Conservation (phyloP, 2,888 invertebrate species). For the Lagria hirta region DNA sequence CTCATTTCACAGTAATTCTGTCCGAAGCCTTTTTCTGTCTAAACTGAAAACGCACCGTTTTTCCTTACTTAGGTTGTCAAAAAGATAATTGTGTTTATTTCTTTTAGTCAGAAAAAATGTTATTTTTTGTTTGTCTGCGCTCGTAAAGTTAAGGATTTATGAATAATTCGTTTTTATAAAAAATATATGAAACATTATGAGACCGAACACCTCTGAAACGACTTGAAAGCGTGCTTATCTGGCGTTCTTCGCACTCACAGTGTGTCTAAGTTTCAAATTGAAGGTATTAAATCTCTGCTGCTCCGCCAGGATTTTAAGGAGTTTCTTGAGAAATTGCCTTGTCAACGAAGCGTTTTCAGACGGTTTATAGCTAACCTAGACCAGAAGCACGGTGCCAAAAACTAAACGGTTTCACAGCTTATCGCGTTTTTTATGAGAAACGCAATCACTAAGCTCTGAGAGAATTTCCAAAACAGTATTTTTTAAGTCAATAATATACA, state of each 20-base stretch:
- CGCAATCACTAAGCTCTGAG: no score
- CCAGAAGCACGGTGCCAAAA: slow-evolving; percentile 20
- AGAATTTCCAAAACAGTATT: no score
- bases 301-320: slow-evolving; percentile 38
- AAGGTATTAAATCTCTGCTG: slow-evolving; percentile 42
- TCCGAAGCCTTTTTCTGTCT: no score
- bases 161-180: slow-evolving; percentile 19
- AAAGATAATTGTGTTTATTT: no score
- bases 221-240: slow-evolving; percentile 37
- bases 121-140: no score
- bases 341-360: slow-evolving; percentile 36
- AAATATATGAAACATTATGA: slow-evolving; percentile 37
- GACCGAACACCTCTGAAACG: slow-evolving; percentile 30
- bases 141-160: slow-evolving; percentile 26
- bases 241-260: slow-evolving; percentile 30
- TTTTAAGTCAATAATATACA: no score
- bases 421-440: slow-evolving; percentile 18
- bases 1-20: no score
- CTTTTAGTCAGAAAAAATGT: no score
- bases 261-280: slow-evolving; percentile 39
- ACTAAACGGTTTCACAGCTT: slow-evolving; percentile 18
- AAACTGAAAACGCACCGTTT: no score
- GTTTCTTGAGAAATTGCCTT: slow-evolving; percentile 41
- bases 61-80: no score
- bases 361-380: slow-evolving; percentile 27